Evolutionary conservation across 2,888 invertebrate species (phyloP).

Genomic region (Hipparchia semele): DNA sequence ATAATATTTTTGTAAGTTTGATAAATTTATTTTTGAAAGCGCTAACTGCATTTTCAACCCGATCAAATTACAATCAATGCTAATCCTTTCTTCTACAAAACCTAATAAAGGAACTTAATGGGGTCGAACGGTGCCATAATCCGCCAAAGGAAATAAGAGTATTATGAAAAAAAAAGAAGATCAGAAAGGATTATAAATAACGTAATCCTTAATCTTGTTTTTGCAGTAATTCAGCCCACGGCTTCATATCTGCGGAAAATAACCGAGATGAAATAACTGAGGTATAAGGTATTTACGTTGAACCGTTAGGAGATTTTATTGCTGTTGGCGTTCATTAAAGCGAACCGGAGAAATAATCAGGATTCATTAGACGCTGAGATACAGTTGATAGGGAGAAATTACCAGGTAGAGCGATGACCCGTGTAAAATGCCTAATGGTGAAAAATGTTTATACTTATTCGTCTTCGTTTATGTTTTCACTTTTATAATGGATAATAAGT

Average conservation of each 20-base stretch:
- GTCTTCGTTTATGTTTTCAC: not conserved
- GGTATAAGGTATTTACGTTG: conserved; percentile 1
- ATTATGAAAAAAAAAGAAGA: conserved; percentile 4
- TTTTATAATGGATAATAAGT: no score
- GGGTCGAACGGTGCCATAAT: conserved; percentile 14
- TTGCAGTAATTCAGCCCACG: not conserved
- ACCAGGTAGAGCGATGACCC: not conserved
- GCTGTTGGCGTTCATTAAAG: conserved; percentile 31
- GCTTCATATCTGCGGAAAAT: conserved; percentile 7
- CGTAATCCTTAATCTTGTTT: conserved; percentile 8
- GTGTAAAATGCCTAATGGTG: not conserved
- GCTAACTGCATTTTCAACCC: no score
- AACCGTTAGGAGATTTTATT: conserved; percentile 25
- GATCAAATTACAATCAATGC: not conserved
- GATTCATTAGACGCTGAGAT: conserved; percentile 29
- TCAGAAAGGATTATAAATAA: conserved; percentile 11
- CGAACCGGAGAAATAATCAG: conserved; percentile 31
- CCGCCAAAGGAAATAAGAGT: conserved; percentile 8
- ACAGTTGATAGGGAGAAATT: not conserved
- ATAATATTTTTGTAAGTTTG: no score
- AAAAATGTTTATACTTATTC: not conserved
- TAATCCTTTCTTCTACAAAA: not conserved
- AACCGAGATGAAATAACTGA: not conserved
- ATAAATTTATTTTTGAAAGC: no score
- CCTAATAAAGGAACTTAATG: not conserved